Evolutionary conservation across 2,797 vertebrate genomes (phyloP).

Genomic region (Rhabdomys pumilio): DNA sequence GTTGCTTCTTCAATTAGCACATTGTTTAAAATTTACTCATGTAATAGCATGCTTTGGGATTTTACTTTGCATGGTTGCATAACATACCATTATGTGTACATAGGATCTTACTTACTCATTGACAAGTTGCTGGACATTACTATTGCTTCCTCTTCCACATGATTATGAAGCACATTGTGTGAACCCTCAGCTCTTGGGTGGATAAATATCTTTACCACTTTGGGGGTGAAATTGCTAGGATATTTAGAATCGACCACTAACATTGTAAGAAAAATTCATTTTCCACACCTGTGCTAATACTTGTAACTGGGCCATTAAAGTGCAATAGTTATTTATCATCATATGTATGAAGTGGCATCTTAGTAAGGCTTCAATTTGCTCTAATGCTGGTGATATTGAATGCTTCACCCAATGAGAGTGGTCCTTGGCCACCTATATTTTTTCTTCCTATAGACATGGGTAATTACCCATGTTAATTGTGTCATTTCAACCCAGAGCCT

Average conservation of each 20-base stretch:
- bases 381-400: neutral
- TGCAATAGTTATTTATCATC: neutral
- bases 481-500: neutral
- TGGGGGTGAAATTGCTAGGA: neutral
- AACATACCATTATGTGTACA: neutral
- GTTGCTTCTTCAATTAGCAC: neutral
- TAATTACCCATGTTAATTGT: neutral
- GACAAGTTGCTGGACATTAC: neutral
- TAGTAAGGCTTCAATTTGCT: neutral
- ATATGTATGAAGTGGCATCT: neutral
- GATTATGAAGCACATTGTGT: neutral
- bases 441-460: neutral
- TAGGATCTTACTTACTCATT: neutral
- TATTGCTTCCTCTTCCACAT: neutral
- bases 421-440: neutral
- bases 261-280: neutral
- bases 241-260: neutral
- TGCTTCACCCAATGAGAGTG: neutral
- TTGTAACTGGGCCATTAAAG: neutral
- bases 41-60: neutral
- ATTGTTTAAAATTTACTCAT: neutral
- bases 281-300: neutral
- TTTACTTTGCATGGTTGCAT: neutral
- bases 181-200: neutral
- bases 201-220: neutral